Evolutionary conservation across 2,797 vertebrate genomes (phyloP), one percentile per base, ranked within the genome.

Genomic region (Lates japonicus): DNA sequence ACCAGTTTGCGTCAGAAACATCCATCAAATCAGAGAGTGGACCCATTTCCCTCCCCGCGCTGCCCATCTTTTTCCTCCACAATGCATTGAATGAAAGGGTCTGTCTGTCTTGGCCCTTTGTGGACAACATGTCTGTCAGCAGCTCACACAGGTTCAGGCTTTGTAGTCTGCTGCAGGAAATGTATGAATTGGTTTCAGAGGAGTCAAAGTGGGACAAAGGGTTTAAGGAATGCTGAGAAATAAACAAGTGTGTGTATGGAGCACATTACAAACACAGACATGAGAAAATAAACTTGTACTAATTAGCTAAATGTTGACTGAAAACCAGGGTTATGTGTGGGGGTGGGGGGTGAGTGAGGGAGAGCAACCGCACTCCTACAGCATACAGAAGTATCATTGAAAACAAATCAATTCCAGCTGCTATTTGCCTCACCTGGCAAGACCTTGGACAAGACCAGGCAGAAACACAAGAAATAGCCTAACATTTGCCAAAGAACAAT

Each of bases 11-110:
- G 52, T 91, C 84, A 92, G 76, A 85, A 70, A 79, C 59, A 84
- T 83, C 88, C 63, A 78, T 87, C 84, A 87, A 87, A 93, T 89
- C 80, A 86, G 64, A 93, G 60, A 65, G 60, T 25, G 1, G 64
- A 64, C 61, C 78, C 25, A 25, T 85, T 81, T 82, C 70, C 51
- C 62, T 81, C 66, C 54, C 70, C 33, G 13, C 1, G 2, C 63
- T 80, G 65, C 61, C 79, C 73, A 80, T 74, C 67, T 71, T 60
- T 70, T 76, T 57, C 42, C 64, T 68, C 62, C 66, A 68, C 78
- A 71, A 71, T 59, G 64, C 76, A 77, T 70, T 1, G 3, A 63
- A 76, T 90, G 78, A 88, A 77, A 84, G 75, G 41, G 35, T 79
- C 80, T 83, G 69, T 58, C 33, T 80, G 62, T 69, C 33, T 19